Base-by-base conservation (phyloP, 2,797 vertebrate species). In the Menidia menidia region DNA sequence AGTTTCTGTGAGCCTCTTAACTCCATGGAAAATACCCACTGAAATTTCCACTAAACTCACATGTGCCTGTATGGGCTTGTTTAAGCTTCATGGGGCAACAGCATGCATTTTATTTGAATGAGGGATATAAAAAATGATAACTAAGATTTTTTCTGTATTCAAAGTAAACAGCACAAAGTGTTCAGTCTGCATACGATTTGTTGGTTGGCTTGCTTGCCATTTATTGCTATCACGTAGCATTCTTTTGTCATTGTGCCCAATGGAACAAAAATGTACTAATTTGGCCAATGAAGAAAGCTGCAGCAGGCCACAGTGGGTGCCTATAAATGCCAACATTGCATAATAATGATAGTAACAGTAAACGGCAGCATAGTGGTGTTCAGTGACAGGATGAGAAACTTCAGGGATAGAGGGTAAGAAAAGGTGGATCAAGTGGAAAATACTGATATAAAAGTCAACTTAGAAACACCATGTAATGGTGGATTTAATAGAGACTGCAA, bases 261-360 rank as follows among this genome's bases (percentile, higher is more conserved):
- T 25, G 39, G 64, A 39, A 75, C 81, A 90, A 86, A 88, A 82
- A 86, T 77, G 80, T 45, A 14, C 44, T 86, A 30, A 61, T 73
- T 85, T 80, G 78, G 83, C 77, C 60, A 62, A 12, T 41, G 19
- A 43, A 52, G n/a, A 64, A 56, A 4, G 47, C 64, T 77, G 77
- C 70, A 51, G 79, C 77, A 80, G 77, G 69, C 65, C 65, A 48
- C 35, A 25, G 59, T 56, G 57, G 60, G 62, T 71, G 71, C 64
- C 25, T 60, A 2, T 70, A 52, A 81, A 80, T 85, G 59, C 57
- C 54, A 47, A 11, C 10, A 55, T 87, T 87, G 86, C 55, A 78
- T 83, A 77, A 88, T 18, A 41, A 64, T 68, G 59, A 82, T 71
- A 68, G 53, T 75, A 83, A 77, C 51, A 65, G 70, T 73, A 63